Evolutionary conservation across 2,888 invertebrate species (phyloP).

Genomic region (Petrophora chlorosata): DNA sequence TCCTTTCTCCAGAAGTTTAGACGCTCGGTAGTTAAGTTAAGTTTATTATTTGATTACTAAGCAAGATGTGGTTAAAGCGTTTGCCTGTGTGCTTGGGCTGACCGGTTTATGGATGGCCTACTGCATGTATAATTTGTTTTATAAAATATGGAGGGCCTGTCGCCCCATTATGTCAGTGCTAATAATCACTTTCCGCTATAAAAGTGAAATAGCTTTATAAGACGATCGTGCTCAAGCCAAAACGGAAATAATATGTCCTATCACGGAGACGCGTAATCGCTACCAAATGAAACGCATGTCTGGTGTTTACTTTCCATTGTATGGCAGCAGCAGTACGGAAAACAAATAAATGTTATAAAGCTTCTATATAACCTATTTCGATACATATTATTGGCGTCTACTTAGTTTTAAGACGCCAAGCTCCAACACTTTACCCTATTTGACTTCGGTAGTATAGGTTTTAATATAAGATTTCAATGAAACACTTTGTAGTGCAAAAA

Average conservation of each 20-base stretch:
- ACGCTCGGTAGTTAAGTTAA: too few species aligned
- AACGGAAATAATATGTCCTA: constrained; percentile 8
- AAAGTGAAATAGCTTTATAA: constrained; percentile 26
- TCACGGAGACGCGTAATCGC: not conserved
- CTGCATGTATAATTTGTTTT: not conserved
- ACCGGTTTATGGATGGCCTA: not conserved
- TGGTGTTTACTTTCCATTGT: not conserved
- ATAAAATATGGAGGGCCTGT: constrained; percentile 11
- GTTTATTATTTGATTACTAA: too few species aligned
- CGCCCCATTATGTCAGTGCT: constrained; percentile 30
- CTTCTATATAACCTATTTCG: too few species aligned
- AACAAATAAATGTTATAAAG: not conserved
- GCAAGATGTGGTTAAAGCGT: not conserved
- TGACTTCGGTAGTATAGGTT: too few species aligned
- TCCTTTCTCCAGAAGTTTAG: too few species aligned
- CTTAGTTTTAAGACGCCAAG: too few species aligned
- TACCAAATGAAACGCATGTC: constrained; percentile 1
- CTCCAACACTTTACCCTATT: too few species aligned
- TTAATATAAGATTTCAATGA: too few species aligned
- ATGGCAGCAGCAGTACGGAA: too few species aligned
- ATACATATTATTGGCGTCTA: too few species aligned
- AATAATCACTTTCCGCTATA: constrained; percentile 35
- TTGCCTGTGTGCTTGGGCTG: not conserved
- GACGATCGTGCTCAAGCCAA: constrained; percentile 17
- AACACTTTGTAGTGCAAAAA: too few species aligned